phyloP scores from a whole-genome alignment of 2,113 vertebrate genomes.

The Ardeotis arabs region DNA sequence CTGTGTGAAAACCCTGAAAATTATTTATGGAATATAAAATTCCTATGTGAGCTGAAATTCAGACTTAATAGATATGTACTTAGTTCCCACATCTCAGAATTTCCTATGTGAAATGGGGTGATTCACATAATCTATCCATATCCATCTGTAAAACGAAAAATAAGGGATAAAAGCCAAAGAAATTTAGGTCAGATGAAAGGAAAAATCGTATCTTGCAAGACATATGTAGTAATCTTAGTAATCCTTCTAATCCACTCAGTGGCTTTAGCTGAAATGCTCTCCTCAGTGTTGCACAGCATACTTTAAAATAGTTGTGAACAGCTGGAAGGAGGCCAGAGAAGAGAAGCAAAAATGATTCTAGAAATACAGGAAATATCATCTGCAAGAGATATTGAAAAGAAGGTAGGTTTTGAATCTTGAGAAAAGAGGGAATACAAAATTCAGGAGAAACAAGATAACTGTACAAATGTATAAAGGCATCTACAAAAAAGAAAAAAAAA shows the following conservation, averaged over 20 bases:
- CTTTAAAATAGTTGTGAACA: slow-evolving; percentile 14
- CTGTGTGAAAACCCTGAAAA: not conserved
- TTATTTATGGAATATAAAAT: not conserved
- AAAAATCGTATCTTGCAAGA: slow-evolving; percentile 17
- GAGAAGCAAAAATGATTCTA: not conserved
- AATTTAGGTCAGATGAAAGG: slow-evolving; percentile 15
- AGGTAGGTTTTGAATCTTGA: not conserved
- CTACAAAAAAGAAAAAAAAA: not conserved
- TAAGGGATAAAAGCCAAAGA: not conserved
- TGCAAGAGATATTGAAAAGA: not conserved
- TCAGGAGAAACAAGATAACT: not conserved
- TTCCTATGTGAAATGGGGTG: not conserved
- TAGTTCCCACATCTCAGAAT: not conserved
- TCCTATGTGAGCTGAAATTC: not conserved
- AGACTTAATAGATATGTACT: not conserved
- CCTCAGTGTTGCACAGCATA: not conserved
- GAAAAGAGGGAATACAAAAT: not conserved
- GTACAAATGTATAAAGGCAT: not conserved
- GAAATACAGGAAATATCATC: not conserved
- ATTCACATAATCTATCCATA: not conserved
- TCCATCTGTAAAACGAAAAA: slow-evolving; percentile 10
- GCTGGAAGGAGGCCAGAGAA: not conserved
- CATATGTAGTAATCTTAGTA: slow-evolving; percentile 1
- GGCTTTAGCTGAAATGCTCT: not conserved
- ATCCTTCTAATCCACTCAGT: slow-evolving; percentile 26